These are phyloP conservation scores for Acheta domesticus DNA, from an alignment of 2,888 invertebrate species.

Conservation along the genomic window DNA sequence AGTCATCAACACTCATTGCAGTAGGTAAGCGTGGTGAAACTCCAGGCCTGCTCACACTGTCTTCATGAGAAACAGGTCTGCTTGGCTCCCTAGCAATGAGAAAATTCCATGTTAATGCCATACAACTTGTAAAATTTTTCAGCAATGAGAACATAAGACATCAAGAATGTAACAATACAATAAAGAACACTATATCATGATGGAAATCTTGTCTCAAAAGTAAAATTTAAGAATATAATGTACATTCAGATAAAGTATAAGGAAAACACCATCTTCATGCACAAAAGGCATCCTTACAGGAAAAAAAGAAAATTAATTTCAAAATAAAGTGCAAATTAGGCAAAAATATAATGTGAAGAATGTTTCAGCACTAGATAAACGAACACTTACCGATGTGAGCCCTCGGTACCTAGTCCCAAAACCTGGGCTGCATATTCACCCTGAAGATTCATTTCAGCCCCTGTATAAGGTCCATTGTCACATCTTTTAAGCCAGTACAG, in stretches of 20 bases:
- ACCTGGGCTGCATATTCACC: conserved; percentile 91
- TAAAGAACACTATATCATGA: conserved; percentile 21
- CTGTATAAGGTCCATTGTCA: conserved; percentile 85
- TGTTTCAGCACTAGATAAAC: neutral
- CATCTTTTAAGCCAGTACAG: conserved; percentile 90
- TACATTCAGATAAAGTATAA: neutral
- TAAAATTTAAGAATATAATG: too few relatives aligned
- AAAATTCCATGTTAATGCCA: neutral
- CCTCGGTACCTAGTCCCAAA: conserved; percentile 67
- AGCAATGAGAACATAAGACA: too few relatives aligned
- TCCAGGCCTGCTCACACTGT: conserved; percentile 29
- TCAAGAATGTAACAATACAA: neutral
- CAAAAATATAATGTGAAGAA: neutral
- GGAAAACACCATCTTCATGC: neutral
- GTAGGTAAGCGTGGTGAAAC: conserved; percentile 31
- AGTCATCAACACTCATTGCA: conserved; percentile 30
- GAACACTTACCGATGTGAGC: conserved; percentile 29
- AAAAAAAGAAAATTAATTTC: neutral
- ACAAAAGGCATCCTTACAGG: neutral
- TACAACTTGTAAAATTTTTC: too few relatives aligned
- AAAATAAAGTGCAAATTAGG: neutral
- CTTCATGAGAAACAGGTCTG: conserved; percentile 34
- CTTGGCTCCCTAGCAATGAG: conserved; percentile 25
- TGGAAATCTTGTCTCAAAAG: neutral
- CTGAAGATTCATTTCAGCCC: conserved; percentile 83